Percentiles rank a stretch among this genome's conserved stretches.
phyloP scores from a whole-genome alignment of 1,140 invertebrate genomes.

The Papilio machaon region DNA sequence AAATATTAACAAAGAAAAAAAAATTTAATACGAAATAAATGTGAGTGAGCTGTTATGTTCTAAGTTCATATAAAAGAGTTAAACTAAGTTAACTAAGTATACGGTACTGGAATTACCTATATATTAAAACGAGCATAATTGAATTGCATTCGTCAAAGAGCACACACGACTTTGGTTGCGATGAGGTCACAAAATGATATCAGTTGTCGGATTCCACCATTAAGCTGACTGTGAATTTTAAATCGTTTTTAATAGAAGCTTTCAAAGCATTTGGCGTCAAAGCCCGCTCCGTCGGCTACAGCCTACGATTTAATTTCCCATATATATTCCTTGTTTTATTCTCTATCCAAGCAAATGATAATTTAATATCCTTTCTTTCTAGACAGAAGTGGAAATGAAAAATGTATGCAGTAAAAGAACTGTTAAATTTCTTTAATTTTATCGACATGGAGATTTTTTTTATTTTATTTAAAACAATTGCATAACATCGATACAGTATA shows the following conservation, averaged over 20 bases:
- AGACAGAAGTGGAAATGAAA: constrained; percentile 27
- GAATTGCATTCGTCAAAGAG: constrained; percentile 56
- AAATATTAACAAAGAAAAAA: neutral
- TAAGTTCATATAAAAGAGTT: neutral
- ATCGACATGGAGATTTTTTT: neutral
- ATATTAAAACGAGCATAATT: constrained; percentile 19
- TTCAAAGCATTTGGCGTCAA: constrained; percentile 57
- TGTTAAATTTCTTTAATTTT: constrained; percentile 37
- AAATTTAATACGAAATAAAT: neutral
- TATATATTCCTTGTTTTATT: constrained; percentile 33
- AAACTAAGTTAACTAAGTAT: constrained; percentile 6
- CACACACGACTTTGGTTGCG: constrained; percentile 61
- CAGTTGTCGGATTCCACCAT: constrained; percentile 57
- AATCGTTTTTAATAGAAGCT: constrained; percentile 76
- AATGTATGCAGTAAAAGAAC: neutral
- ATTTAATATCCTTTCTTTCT: constrained; percentile 34
- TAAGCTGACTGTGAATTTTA: constrained; percentile 79
- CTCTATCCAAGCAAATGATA: constrained; percentile 26
- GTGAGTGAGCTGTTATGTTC: neutral
- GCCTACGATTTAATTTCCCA: constrained; percentile 64
- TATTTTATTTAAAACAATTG: too few relatives aligned
- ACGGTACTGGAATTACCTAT: neutral
- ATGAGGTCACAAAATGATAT: constrained; percentile 72
- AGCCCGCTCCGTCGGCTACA: constrained; percentile 56
- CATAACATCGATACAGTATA: too few relatives aligned